Evolutionary conservation across 2,888 invertebrate genomes (phyloP), one percentile per base, ranked within the genome.

Genomic region (Epicampocera succincta): DNA sequence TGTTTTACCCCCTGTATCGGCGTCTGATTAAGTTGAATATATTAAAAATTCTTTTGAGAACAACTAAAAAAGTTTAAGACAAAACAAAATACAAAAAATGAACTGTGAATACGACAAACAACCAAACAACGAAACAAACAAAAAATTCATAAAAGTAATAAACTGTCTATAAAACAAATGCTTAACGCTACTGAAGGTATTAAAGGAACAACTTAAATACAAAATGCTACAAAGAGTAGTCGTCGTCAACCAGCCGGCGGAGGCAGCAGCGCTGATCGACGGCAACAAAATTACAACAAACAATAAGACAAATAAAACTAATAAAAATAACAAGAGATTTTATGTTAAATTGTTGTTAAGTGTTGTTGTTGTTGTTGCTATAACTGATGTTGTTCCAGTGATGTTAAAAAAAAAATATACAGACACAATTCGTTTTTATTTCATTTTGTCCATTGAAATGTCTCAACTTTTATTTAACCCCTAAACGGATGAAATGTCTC

Each of bases 131-230:
- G n/a, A 40, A 50, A 17, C 17, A 44, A 71, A 69, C 17, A 44
- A 71, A 69, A 40, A 50, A 29, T 9, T 38, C 19, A 0, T 56
- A 40, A 58, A 65, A 29, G 54, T 42, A 33, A 74, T 63, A 60
- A 65, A 72, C 17, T 69, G 75, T 75, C 71, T 71, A 80, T 71
- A 72, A 73, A 72, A 77, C 61, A 77, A 72, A 81, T 72, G 81
- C 81, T 73, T 73, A 77, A 76, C 76, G 81, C 81, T 81, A 73
- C 81, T 73, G 81, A 81, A 77, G 81, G 63, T 46, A 63, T 44
- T 68, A 46, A 58, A 74, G 71, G 38, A 54, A 61, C 42, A 78
- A 68, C 54, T 33, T 52, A 52, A 60, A 60, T 65, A 74, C 65
- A 74, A 74, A 74, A 74, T 66, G 56, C 48, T 63, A 77, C 66